These are phyloP conservation scores for Dipodomys merriami DNA, from an alignment of 2,113 vertebrate species.

Conservation along the genomic window DNA sequence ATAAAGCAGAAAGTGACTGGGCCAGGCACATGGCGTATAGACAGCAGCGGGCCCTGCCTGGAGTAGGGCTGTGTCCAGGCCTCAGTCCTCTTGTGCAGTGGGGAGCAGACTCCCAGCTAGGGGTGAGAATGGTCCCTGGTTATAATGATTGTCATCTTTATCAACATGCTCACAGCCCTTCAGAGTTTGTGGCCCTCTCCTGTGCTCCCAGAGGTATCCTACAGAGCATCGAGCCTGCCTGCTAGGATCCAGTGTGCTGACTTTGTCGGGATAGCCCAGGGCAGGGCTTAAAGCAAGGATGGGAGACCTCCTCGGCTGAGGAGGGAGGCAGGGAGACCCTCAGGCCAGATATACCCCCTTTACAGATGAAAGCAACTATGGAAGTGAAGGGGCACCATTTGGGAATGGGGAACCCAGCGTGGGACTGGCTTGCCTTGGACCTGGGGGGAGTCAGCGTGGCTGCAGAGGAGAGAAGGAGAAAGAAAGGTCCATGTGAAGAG, in stretches of 20 bases:
- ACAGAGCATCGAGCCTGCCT: background rate
- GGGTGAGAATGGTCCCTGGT: background rate
- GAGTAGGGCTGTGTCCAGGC: background rate
- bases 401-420: background rate
- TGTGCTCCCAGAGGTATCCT: background rate
- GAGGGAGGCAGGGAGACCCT: background rate
- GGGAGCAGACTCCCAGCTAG: no score
- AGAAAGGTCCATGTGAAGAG: background rate
- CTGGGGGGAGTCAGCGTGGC: background rate
- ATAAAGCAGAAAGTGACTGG: background rate
- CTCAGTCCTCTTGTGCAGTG: background rate
- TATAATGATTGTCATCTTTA: accelerated
- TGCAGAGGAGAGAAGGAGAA: background rate
- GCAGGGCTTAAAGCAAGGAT: accelerated
- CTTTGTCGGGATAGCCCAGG: background rate
- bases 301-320: background rate
- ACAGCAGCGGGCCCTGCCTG: background rate
- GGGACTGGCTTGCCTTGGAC: background rate
- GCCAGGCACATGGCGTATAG: accelerated
- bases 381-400: background rate
- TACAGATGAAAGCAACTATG: background rate
- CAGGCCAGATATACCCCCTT: background rate
- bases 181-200: background rate
- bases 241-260: no score
- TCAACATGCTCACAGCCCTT: no score